Percentiles rank a stretch among this genome's conserved stretches.
These are phyloP conservation scores for Tenthredo distinguenda DNA, from an alignment of 2,888 invertebrate genomes.

Conservation along the genomic window DNA sequence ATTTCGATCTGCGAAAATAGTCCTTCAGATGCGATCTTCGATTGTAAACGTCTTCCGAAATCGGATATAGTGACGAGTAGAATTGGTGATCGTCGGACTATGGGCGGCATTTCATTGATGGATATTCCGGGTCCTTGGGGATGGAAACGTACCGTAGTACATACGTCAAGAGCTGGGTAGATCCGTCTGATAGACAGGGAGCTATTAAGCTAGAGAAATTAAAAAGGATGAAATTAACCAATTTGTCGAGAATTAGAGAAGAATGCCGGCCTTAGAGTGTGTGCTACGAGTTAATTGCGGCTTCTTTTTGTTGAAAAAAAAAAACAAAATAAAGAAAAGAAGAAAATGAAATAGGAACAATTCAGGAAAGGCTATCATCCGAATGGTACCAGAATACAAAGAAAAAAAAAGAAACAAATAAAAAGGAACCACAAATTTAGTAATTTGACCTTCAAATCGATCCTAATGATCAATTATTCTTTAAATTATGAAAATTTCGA, in stretches of 20 bases:
- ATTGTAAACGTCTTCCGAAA: too few species aligned
- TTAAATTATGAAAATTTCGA: background rate
- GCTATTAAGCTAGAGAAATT: constrained; percentile 47
- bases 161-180: constrained; percentile 21
- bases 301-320: constrained; percentile 19
- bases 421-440: background rate
- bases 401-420: background rate
- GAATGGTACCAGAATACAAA: background rate
- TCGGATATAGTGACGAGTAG: too few species aligned
- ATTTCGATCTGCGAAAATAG: too few species aligned
- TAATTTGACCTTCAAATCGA: background rate
- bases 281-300: constrained; percentile 50
- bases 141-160: background rate
- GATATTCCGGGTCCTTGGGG: too few species aligned
- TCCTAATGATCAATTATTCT: background rate
- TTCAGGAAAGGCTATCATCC: background rate
- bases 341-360: background rate
- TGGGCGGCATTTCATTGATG: too few species aligned
- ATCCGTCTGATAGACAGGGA: constrained; percentile 25
- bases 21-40: too few species aligned
- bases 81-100: too few species aligned
- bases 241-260: constrained; percentile 51
- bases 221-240: constrained; percentile 53
- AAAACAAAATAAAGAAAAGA: background rate
- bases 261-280: constrained; percentile 49